Base-by-base conservation (phyloP, 2,113 vertebrate species). In the Sarotherodon lohbergeri region DNA sequence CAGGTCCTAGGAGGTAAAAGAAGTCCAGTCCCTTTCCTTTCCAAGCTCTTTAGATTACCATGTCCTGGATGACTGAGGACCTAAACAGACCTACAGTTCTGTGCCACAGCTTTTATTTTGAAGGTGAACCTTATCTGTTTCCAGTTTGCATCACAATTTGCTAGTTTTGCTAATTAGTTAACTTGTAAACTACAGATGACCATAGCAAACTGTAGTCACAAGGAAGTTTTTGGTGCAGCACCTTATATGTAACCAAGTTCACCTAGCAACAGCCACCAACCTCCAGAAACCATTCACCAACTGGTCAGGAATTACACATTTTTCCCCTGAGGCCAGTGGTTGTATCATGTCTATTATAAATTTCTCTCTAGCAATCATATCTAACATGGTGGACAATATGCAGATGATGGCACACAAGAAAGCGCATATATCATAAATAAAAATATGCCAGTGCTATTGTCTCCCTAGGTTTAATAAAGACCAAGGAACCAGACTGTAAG, bases 121-220 rank as follows among this genome's bases (percentile, higher is more conserved):
- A 68, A 41, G 34, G 17, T 2, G 17, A 39, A 66, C 32, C 32
- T 39, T 66, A 12, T 71, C 36, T 24, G 12, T 71, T 71, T 71
- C 63, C 4, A 3, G 10, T 43, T 36, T 71, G 63, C 4, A 22
- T 68, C 36, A 14, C 63, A 0, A 39, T 71, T 71, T 71, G 19
- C 63, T 41, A 43, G n/a, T 43, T 71, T 71, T 41, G n/a, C 63
- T 41, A 41, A 66, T 39, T 22, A 41, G 39, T 17, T 73, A 16
- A 16, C 13, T 24, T 27, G 8, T 14, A 73, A 73, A 46, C n/a
- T 73, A 46, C 22, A 27, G 66, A 43, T 46, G 66, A 73, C 13
- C 0, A 0, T 46, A 39, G 66, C 22, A 46, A 73, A 46, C 0
- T 73, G 1, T 14, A 46, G 13, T 73, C 39, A 46, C 39, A 43